Base-by-base conservation (phyloP, 2,888 invertebrate genomes). In the Apodemia mormo region DNA sequence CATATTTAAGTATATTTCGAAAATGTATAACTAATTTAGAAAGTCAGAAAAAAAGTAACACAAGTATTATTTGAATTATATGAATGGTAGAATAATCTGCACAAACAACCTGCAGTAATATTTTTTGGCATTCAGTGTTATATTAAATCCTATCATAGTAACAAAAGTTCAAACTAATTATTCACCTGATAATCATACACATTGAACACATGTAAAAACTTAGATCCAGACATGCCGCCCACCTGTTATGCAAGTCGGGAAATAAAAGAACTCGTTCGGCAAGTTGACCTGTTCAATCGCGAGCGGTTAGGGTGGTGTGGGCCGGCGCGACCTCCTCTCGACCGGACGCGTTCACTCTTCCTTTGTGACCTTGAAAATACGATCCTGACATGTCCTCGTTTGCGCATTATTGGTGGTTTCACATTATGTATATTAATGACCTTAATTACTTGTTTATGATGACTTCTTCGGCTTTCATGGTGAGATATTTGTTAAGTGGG, bases 251-350 rank as follows among this genome's bases (percentile, higher is more conserved):
- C 75, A 78, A 78, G 79, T 82, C 49, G 79, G 80, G 80, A 82
- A 83, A 84, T 82, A 80, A 82, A 80, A 80, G 78, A 86, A 86
- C 86, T 81, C 81, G 85, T 87, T 85, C 82, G 81, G 80, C 82
- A 79, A 80, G 83, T 82, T 81, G 80, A 76, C 78, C 79, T 76
- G 81, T 79, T 80, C 75, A 77, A 79, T 78, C 79, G 75, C 75
- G 73, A 74, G 77, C 77, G 76, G 80, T 80, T 80, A 80, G 82
- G 83, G 83, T 76, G 82, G 83, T 81, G 80, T 82, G 85, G 83
- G 81, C 84, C 84, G 84, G 81, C 82, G 80, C 85, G 88, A 88
- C 89, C 89, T 89, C 88, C 82, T 85, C 85, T 84, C 83, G 89
- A 85, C 88, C 88, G 85, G 85, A 84, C 87, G 84, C 81, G 80